A percentile compares a stretch with the other conserved stretches of the same genome.
These are phyloP conservation scores for Eulemur coronatus DNA, from an alignment of 2,797 vertebrate genomes.

Conservation along the genomic window DNA sequence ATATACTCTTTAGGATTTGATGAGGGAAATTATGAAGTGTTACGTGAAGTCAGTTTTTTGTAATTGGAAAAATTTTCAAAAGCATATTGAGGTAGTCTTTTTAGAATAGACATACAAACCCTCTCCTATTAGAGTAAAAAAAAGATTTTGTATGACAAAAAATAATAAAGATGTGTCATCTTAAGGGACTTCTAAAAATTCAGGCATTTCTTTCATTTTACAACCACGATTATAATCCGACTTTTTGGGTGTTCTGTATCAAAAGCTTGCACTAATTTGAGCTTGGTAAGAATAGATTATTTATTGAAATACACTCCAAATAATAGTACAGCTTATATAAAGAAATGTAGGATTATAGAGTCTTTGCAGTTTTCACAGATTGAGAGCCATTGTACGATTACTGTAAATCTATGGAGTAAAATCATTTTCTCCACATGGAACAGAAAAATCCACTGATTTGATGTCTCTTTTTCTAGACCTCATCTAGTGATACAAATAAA, in stretches of 20 bases:
- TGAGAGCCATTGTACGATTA: constrained; percentile 89
- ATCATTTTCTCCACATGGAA: constrained; percentile 84
- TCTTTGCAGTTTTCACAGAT: constrained; percentile 87
- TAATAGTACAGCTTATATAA: constrained; percentile 89
- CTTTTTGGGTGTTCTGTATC: constrained; percentile 66
- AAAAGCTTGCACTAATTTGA: constrained; percentile 80
- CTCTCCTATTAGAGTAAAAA: background rate
- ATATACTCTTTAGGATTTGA: constrained; percentile 75
- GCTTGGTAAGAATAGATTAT: constrained; percentile 86
- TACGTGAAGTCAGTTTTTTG: constrained; percentile 65
- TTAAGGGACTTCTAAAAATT: constrained; percentile 53
- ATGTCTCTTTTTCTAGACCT: constrained; percentile 71
- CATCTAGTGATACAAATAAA: constrained; percentile 72
- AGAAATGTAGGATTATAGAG: constrained; percentile 89
- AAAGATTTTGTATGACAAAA: background rate
- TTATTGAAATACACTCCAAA: constrained; percentile 83
- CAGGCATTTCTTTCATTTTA: constrained; percentile 3
- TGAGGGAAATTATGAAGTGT: constrained; percentile 76
- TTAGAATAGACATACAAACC: constrained; percentile 19
- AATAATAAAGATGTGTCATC: constrained; percentile 49
- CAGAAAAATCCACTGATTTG: constrained; percentile 76
- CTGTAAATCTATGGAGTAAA: constrained; percentile 82
- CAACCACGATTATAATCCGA: constrained; percentile 73
- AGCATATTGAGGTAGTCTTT: constrained; percentile 53
- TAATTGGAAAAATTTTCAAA: constrained; percentile 61